Evolutionary conservation across 23 tunicate genomes (phyloP), one percentile per base, ranked within the genome.

Genomic region (Diplosoma virens): DNA sequence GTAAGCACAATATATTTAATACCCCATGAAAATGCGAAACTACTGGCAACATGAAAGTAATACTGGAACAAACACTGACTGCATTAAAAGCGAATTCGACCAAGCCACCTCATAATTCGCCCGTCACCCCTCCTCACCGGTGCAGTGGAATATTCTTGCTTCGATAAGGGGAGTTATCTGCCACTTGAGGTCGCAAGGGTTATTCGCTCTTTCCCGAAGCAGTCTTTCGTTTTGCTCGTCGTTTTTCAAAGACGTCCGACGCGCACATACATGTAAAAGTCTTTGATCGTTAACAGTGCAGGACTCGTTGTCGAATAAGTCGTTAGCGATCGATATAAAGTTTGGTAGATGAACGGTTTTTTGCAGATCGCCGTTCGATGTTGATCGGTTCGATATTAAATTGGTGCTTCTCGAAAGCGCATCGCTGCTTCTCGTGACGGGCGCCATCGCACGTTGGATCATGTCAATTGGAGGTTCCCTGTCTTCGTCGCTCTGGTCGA

Each of bases 71-170:
- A n/a, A n/a, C n/a, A n/a, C n/a, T n/a, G n/a, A n/a, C n/a, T n/a
- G n/a, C n/a, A n/a, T n/a, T n/a, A n/a, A n/a, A n/a, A n/a, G n/a
- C n/a, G n/a, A n/a, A n/a, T n/a, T n/a, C n/a, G n/a, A n/a, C n/a
- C n/a, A n/a, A n/a, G n/a, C n/a, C n/a, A n/a, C n/a, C n/a, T n/a
- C n/a, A n/a, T n/a, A n/a, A n/a, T n/a, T n/a, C n/a, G n/a, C n/a
- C n/a, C n/a, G n/a, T n/a, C n/a, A n/a, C n/a, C n/a, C n/a, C n/a
- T n/a, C n/a, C n/a, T n/a, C n/a, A n/a, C n/a, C n/a, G n/a, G n/a
- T 22, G 69, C 93, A 86, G 32, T 73, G 81, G 71, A 79, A 79
- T 41, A 86, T 79, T 37, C 93, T 47, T 0, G 76, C 85, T 58
- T 86, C 93, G 3, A 86, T 24, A 0, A 86, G 53, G 1, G 93